phyloP scores from a whole-genome alignment of 1,140 invertebrate species.

The Periplaneta americana region DNA sequence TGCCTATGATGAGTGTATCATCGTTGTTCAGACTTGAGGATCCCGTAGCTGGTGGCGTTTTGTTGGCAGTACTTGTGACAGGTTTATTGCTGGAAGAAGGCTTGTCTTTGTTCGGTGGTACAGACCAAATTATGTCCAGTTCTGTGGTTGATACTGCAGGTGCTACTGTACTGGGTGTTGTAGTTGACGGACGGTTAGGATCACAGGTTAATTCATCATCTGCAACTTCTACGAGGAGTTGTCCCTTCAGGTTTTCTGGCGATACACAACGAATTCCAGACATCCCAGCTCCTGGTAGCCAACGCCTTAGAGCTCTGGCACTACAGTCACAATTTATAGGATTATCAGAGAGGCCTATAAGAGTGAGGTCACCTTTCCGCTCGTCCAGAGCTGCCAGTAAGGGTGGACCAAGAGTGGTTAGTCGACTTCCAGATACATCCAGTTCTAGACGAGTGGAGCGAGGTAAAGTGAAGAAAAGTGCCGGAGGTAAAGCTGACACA shows the following conservation, averaged over 20 bases:
- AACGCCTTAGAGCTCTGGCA: conserved; percentile 66
- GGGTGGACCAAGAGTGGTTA: conserved; percentile 67
- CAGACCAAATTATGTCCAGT: conserved; percentile 83
- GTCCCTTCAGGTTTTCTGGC: conserved; percentile 61
- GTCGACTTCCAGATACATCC: conserved; percentile 70
- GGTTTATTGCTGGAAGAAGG: conserved; percentile 8
- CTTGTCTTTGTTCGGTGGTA: conserved; percentile 48
- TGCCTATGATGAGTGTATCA: conserved; percentile 86
- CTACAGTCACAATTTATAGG: conserved; percentile 83
- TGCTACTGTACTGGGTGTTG: conserved; percentile 41
- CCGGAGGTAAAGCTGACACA: conserved; percentile 64
- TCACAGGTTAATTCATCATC: conserved; percentile 77
- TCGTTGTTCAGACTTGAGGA: conserved; percentile 55
- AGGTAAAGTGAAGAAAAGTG: conserved; percentile 82
- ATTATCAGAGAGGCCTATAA: conserved; percentile 67
- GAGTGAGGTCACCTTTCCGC: conserved; percentile 60
- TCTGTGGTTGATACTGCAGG: conserved; percentile 43
- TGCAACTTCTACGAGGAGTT: conserved; percentile 62
- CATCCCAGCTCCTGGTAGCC: conserved; percentile 53
- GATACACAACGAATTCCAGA: conserved; percentile 55
- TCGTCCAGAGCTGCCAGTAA: conserved; percentile 75
- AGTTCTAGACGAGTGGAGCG: conserved; percentile 73
- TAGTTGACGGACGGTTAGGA: conserved; percentile 38
- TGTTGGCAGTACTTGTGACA: conserved; percentile 19
- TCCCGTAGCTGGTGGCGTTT: conserved; percentile 42